Base-by-base conservation (phyloP, 2,888 invertebrate genomes). In the Bimastos eiseni region DNA sequence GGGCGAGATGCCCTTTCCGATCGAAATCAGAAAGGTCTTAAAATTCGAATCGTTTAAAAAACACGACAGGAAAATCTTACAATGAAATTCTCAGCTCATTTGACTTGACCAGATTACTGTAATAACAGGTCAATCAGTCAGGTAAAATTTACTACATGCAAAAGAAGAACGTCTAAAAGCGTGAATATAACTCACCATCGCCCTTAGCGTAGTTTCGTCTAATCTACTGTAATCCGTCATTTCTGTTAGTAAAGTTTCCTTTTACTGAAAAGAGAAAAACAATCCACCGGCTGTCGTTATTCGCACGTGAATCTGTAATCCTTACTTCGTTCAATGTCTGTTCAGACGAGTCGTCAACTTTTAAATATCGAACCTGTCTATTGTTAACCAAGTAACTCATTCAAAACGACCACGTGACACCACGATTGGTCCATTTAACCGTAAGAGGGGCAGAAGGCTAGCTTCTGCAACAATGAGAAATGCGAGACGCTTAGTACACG, bases 181-280 rank as follows among this genome's bases (percentile, higher is more conserved):
- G 70, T n/a, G n/a, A 70, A 70, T 70, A n/a, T n/a, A 70, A 70
- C 70, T 70, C 70, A 70, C 70, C 70, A 70, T 70, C 70, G 30
- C 17, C 70, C 70, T 30, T 70, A 70, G n/a, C 70, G 70, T 70
- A 70, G 70, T 70, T 70, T 70, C 70, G n/a, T 70, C 70, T n/a
- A 70, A n/a, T 70, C n/a, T 70, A 70, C 70, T 70, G 70, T 70
- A 70, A 70, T 70, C 70, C 70, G 70, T 70, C 70, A 70, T 70
- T 49, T 70, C 70, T 70, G 70, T n/a, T 70, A 70, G 13, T 21
- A 70, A 70, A 11, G 24, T 49, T 5, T 70, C 70, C n/a, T 70
- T 70, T 70, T 8, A 70, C 70, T 70, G 0, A 30, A 70, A n/a
- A n/a, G 30, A 70, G n/a, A 55, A 55, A 11, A 11, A 30, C 21